Evolutionary conservation across 1,140 invertebrate genomes (phyloP), one percentile per base, ranked within the genome.

Genomic region (Neotoxoptera formosana): DNA sequence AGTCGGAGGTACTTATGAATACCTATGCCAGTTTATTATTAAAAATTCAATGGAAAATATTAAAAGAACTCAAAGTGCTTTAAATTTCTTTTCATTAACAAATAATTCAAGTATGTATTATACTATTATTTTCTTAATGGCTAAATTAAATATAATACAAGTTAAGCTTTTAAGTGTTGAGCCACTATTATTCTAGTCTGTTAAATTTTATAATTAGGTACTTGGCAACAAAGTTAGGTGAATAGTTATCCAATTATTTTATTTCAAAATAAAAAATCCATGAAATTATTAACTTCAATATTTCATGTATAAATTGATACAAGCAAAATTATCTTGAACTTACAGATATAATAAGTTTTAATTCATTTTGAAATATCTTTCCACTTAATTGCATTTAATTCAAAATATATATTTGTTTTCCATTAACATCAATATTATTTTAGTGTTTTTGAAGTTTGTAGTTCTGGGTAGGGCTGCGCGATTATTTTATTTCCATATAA

Each of bases 41-140:
- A 41, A 53, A 41, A 93, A 93, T 45, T 93, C 81, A 7, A 84
- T 53, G 34, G 91, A 93, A 30, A 84, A 53, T 84, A 93, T 93
- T 86, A 45, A 51, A 83, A 81, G 90, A 83, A 92, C 60, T 83
- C 90, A 92, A 36, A 36, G 25, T 83, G 90, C 67, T 51, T 83
- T 92, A 25, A 48, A 51, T 30, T 83, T 14, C 7, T 67, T 90
- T 90, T 90, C 88, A 36, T 56, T 30, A 14, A 30, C 53, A 34
- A n/a, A 48, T 56, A 56, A 60, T 90, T 60, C 21, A n/a, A 56
- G 89, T 90, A 67, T 67, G 89, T 67, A 90, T 17, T 60, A 25
- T 41, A 25, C 7, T 60, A 17, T 56, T 36, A 56, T 51, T 30
- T 20, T 0, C 9, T 6, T 87, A 87, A 0, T 48, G 9, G 23